Conservation (phyloP, 2,113 vertebrate species). For the Bubo scandiacus region DNA sequence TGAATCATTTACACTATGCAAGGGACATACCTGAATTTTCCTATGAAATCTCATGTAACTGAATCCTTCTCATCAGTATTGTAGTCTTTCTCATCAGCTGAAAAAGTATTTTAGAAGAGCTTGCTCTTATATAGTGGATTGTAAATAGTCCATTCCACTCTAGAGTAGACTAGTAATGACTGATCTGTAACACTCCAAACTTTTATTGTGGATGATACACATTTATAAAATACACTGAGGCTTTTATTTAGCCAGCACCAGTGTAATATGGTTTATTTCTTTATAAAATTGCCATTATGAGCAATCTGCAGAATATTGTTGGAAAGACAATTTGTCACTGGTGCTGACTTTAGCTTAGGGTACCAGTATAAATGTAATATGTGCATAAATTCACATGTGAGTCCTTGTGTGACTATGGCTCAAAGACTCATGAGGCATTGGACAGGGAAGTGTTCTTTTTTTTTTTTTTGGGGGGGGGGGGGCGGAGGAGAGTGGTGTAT, state of each 20-base stretch:
- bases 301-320: background rate
- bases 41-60: background rate
- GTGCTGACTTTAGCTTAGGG: background rate
- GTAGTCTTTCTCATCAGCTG: background rate
- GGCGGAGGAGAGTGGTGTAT: accelerated
- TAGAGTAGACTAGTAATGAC: background rate
- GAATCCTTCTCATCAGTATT: background rate
- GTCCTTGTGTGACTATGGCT: background rate
- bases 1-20: background rate
- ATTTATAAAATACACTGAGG: background rate
- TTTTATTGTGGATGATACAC: background rate
- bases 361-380: background rate
- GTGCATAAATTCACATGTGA: background rate
- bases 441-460: background rate
- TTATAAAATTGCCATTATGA: background rate
- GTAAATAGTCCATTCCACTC: background rate
- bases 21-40: background rate
- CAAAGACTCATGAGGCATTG: background rate
- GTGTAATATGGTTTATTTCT: background rate
- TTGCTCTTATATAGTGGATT: background rate
- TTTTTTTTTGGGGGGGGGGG: accelerated
- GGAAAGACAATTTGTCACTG: background rate
- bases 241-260: background rate
- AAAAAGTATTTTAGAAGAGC: background rate
- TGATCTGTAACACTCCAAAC: background rate